Evolutionary conservation across 92 coral and sea anemone species (phyloP), one percentile per base, ranked within the genome.

Genomic region (Micromussa lordhowensis): DNA sequence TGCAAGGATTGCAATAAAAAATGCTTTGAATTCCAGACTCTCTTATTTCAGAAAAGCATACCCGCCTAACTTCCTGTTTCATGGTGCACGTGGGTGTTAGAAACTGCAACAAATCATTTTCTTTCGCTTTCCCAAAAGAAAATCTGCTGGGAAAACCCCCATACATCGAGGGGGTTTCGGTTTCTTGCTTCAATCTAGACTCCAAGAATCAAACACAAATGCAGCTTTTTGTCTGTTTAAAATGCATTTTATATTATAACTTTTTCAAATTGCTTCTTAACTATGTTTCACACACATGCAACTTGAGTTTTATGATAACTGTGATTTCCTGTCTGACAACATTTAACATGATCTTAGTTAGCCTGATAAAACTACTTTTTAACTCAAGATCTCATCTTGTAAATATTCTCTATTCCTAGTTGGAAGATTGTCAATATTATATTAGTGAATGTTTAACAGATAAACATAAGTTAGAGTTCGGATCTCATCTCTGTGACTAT

Each of bases 71-170:
- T 84, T 84, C 88, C 88, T 59, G 73, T 84, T 24, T n/a, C 44
- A 84, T 11, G 18, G 8, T 61, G 38, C 71, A 84, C 58, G 57
- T 84, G 88, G 72, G 88, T 29, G 29, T 32, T 57, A 49, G 88
- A 73, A 84, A 84, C 55, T 75, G 26, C 54, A 55, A 29, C n/a
- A 32, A 57, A 73, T 75, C 72, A 35, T 57, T 73, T 84, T 57
- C 53, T 54, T 35, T 36, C 16, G 30, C 71, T 74, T 74, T 84
- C 72, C 16, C 5, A 29, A 69, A 24, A 14, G 79, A 75, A 75
- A 57, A 18, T 74, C 11, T 61, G 31, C 77, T 21, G 83, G 89
- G 83, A 44, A 86, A 86, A 68, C 64, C 77, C 89, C 76, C 17
- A 19, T 29, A 3, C 6, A 66, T 66, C 13, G 34, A n/a, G 57